Percentiles rank a stretch among this genome's conserved stretches.
phyloP scores from a whole-genome alignment of 2,888 invertebrate species.

The Lasioglossum malachurum region DNA sequence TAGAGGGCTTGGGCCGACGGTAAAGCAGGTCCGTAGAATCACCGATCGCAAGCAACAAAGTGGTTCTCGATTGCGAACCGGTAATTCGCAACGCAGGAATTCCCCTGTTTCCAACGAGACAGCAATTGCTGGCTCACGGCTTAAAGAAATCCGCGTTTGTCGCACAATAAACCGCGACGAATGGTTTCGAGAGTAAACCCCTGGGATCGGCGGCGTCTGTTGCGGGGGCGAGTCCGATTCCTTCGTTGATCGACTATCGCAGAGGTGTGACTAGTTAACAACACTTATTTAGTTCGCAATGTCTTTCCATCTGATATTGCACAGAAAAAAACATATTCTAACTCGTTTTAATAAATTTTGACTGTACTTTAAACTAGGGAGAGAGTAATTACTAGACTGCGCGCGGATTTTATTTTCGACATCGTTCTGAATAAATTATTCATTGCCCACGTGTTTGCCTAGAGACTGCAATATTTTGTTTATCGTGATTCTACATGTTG shows the following conservation, averaged over 20 bases:
- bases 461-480: not conserved
- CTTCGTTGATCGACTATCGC: not conserved
- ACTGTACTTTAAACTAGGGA: not conserved
- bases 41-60: not conserved
- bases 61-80: not conserved
- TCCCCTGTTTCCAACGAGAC: not conserved
- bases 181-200: constrained; percentile 19
- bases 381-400: not conserved
- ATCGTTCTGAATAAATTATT: not conserved
- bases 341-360: not conserved
- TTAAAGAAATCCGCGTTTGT: constrained; percentile 25
- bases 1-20: not conserved
- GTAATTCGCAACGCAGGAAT: not conserved
- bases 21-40: not conserved
- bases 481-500: not conserved
- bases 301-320: not conserved
- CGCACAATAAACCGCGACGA: constrained; percentile 28
- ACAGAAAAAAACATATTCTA: too few species aligned
- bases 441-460: not conserved
- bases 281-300: not conserved
- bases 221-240: not conserved
- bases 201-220: not conserved
- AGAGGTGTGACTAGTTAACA: not conserved
- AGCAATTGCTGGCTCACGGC: not conserved
- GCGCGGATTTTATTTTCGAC: not conserved